Percentiles rank a stretch among this genome's conserved stretches.
Evolutionary conservation across 1,140 invertebrate species (phyloP).

Genomic region (Heliconius eleuchia): DNA sequence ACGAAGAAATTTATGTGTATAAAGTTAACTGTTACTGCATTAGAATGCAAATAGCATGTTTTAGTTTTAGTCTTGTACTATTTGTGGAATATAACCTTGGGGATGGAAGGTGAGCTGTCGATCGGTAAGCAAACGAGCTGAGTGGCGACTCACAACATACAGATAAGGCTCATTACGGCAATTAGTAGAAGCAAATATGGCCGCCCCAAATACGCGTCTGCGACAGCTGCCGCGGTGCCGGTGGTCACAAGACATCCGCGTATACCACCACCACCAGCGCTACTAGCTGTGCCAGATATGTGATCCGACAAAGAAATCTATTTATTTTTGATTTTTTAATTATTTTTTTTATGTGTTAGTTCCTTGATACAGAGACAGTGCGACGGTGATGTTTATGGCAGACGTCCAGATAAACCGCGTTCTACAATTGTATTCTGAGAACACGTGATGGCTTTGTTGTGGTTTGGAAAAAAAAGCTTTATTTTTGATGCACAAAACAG

Average conservation of each 20-base stretch:
- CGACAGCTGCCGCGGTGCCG: slow-evolving; percentile 1
- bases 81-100: slow-evolving; percentile 52
- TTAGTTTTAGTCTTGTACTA: slow-evolving; percentile 42
- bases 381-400: slow-evolving; percentile 39
- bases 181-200: slow-evolving; percentile 73
- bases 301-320: neutral
- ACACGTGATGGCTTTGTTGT: slow-evolving; percentile 41
- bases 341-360: slow-evolving; percentile 1
- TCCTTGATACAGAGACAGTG: slow-evolving; percentile 12
- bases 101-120: slow-evolving; percentile 53
- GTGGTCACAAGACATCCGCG: neutral
- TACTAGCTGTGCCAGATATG: neutral
- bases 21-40: slow-evolving; percentile 30
- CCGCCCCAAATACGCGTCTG: slow-evolving; percentile 54
- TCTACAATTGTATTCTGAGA: slow-evolving; percentile 39
- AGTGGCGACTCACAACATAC: slow-evolving; percentile 62
- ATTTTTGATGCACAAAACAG: slow-evolving; percentile 11
- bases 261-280: neutral
- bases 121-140: slow-evolving; percentile 64
- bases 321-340: slow-evolving; percentile 12
- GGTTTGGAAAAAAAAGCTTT: slow-evolving; percentile 32
- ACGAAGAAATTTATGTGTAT: neutral
- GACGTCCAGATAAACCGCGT: slow-evolving; percentile 32
- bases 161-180: slow-evolving; percentile 74
- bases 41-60: slow-evolving; percentile 31